Conservation (phyloP, 2,888 invertebrate species). For the Euphydryas editha region DNA sequence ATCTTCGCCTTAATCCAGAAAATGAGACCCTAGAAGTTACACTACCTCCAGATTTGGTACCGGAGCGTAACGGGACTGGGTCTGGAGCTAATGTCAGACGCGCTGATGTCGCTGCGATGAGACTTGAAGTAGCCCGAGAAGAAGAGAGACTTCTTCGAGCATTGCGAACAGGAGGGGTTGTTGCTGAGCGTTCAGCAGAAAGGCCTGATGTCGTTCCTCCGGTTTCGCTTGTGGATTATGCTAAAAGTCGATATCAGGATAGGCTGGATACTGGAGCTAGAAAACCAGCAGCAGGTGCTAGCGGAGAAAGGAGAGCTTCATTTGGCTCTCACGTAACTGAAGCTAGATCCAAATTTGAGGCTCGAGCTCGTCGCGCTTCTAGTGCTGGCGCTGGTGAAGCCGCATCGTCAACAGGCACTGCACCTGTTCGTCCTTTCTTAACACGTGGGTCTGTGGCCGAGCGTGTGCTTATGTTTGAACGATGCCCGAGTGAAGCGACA, state of each 20-base stretch:
- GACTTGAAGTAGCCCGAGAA: conserved; percentile 90
- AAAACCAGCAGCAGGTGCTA: conserved; percentile 73
- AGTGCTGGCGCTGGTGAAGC: conserved; percentile 73
- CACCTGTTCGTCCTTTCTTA: conserved; percentile 91
- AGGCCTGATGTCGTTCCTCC: conserved; percentile 79
- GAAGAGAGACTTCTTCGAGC: conserved; percentile 91
- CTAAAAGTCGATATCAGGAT: conserved; percentile 86
- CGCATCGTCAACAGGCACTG: conserved; percentile 61
- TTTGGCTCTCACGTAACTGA: conserved; percentile 80
- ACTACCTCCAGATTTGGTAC: conserved; percentile 85
- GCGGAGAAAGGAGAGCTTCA: conserved; percentile 72
- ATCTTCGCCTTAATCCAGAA: conserved; percentile 69
- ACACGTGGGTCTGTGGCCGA: conserved; percentile 96
- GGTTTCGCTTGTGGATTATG: conserved; percentile 85
- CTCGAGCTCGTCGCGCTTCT: conserved; percentile 77
- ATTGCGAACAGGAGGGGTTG: conserved; percentile 87
- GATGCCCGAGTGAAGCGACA: conserved; percentile 91
- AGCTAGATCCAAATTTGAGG: conserved; percentile 79
- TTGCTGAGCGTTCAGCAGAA: conserved; percentile 74
- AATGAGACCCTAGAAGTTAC: conserved; percentile 86
- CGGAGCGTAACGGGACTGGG: conserved; percentile 74
- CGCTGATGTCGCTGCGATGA: conserved; percentile 79
- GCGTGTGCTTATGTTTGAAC: conserved; percentile 94
- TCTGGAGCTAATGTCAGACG: conserved; percentile 70
- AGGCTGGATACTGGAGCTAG: conserved; percentile 79